Base-by-base conservation (phyloP, 2,797 vertebrate genomes). In the Limnodromus scolopaceus region DNA sequence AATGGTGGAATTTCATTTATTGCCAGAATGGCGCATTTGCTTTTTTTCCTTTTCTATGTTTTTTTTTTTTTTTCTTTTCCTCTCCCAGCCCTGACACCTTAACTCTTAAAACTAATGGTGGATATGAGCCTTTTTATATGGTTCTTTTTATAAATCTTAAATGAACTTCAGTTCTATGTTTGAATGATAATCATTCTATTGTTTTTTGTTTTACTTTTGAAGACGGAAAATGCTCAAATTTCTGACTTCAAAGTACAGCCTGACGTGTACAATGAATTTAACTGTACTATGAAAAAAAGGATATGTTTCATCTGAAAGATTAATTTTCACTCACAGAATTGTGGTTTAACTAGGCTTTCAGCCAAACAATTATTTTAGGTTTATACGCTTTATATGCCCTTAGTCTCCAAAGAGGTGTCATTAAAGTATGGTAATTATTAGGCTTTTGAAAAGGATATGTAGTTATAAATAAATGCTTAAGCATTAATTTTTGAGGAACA, bases 291-390 rank as follows among this genome's bases (percentile, higher is more conserved):
- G 68, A 54, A 61, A 76, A 85, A 88, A 65, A 51, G 0, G 22
- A 5, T 64, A 30, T 41, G 7, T 66, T 70, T 80, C 32, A 70
- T 77, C 32, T 88, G 41, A 77, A 93, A 94, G 87, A 84, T 86
- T 93, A 65, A 53, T 90, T 93, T 93, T 95, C 27, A 41, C 61
- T 92, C 23, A 24, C 25, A 86, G 55, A 72, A 49, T 24, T 79
- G 38, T 60, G 54, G 57, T 93, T 85, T 83, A 88, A 60, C 63
- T 38, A 84, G 81, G 48, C 71, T 93, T 85, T 22, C 48, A 85
- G 81, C 77, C 88, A 89, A 91, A 78, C 51, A 32, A 34, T 91
- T 93, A 66, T 71, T 95, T 95, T 83, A 71, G 48, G n/a, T 64
- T 93, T 95, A n/a, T 83, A 70, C 0, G 1, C 85, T 76, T 85